phyloP scores from a whole-genome alignment of 2,113 vertebrate species.

The Ceyx melanurus region DNA sequence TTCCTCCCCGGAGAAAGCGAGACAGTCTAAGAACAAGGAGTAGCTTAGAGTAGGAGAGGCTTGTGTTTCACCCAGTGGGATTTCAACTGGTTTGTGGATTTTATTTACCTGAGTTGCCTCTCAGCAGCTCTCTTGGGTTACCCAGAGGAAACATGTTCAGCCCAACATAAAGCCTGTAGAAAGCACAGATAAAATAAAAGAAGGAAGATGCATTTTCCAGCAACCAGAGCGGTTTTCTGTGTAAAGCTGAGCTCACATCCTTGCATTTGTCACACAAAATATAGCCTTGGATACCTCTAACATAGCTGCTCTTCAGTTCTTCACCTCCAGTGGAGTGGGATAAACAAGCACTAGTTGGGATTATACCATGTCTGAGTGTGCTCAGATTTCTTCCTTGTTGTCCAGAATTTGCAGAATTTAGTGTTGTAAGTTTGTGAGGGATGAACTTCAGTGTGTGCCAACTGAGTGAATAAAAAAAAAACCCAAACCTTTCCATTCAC shows the following conservation, averaged over 20 bases:
- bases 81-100: neutral
- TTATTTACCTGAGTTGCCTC: neutral
- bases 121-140: neutral
- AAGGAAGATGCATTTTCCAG: neutral
- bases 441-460: neutral
- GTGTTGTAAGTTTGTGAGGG: neutral
- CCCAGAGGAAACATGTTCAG: neutral
- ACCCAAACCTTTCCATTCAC: neutral
- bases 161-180: neutral
- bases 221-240: neutral
- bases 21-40: neutral
- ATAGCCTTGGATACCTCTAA: neutral
- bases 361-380: neutral
- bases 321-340: rapidly evolving
- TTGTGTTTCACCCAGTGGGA: rapidly evolving
- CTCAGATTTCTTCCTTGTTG: neutral
- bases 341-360: neutral
- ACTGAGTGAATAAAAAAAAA: neutral
- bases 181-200: neutral
- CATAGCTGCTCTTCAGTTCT: neutral
- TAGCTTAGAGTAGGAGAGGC: neutral
- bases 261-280: neutral
- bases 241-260: neutral
- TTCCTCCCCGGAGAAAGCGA: neutral
- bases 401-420: neutral